Conservation (phyloP, 2,797 vertebrate species). For the Sitta carolinensis region DNA sequence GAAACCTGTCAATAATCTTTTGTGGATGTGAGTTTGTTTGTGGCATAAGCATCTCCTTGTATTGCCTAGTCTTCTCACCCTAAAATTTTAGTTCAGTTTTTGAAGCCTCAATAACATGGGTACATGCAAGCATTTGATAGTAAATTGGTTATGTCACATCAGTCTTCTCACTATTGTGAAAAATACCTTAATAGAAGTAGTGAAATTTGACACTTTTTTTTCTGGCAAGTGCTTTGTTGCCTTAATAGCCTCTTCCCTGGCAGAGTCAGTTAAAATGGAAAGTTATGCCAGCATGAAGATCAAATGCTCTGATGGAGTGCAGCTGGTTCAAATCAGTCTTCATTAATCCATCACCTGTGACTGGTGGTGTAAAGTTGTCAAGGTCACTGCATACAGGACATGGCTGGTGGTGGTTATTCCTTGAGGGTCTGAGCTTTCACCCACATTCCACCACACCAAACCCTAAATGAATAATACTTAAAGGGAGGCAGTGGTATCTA, state of each 20-base stretch:
- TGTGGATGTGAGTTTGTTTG: not conserved
- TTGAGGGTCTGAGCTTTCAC: conserved; percentile 6
- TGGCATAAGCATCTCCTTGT: not conserved
- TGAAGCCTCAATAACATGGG: not conserved
- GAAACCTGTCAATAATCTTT: not conserved
- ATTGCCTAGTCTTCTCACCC: not conserved
- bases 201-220: conserved; percentile 37
- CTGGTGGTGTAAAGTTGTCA: conserved; percentile 69
- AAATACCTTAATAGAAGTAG: conserved; percentile 61
- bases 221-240: conserved; percentile 56
- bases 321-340: conserved; percentile 76
- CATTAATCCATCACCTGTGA: conserved; percentile 83
- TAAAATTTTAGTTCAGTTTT: not conserved
- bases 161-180: conserved; percentile 48
- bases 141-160: conserved; percentile 37
- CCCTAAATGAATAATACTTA: not conserved
- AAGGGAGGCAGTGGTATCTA: not conserved
- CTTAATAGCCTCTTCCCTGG: conserved; percentile 73
- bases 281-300: conserved; percentile 78
- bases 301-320: conserved; percentile 67
- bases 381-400: conserved; percentile 62
- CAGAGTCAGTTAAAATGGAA: conserved; percentile 74
- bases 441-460: not conserved
- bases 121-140: not conserved
- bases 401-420: conserved; percentile 49